phyloP scores from a whole-genome alignment of 2,113 vertebrate species.

The Oplegnathus fasciatus region DNA sequence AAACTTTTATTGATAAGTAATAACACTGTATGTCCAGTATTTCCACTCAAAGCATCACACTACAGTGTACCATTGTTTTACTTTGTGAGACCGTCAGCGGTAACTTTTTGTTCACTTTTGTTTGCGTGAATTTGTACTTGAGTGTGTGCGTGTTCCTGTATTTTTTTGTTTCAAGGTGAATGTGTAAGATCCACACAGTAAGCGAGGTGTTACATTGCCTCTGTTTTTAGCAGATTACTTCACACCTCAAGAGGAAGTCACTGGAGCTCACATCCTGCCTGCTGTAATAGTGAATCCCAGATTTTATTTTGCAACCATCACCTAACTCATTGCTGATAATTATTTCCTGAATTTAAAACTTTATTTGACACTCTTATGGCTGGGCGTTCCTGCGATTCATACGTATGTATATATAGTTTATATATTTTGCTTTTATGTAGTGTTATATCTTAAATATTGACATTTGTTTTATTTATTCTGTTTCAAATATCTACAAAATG shows the following conservation, averaged over 20 bases:
- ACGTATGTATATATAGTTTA: background rate
- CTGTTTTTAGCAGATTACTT: conserved; percentile 61
- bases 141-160: background rate
- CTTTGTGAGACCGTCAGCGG: background rate
- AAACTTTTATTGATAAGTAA: background rate
- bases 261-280: conserved; percentile 45
- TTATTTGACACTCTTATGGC: background rate
- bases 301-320: conserved; percentile 7
- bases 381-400: background rate
- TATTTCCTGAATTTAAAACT: conserved; percentile 26
- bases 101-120: background rate
- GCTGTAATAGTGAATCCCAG: conserved; percentile 17
- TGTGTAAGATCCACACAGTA: conserved; percentile 26
- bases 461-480: background rate
- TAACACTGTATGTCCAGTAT: background rate
- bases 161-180: conserved; percentile 38
- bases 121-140: background rate
- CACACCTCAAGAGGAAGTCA: conserved; percentile 57
- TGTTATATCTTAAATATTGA: background rate
- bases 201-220: conserved; percentile 58
- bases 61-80: background rate
- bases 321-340: conserved; percentile 22
- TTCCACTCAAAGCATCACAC: background rate
- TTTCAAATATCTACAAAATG: background rate
- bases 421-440: background rate